Evolutionary conservation across 2,888 invertebrate species (phyloP), one percentile per base, ranked within the genome.

Genomic region (Dicycla oo): DNA sequence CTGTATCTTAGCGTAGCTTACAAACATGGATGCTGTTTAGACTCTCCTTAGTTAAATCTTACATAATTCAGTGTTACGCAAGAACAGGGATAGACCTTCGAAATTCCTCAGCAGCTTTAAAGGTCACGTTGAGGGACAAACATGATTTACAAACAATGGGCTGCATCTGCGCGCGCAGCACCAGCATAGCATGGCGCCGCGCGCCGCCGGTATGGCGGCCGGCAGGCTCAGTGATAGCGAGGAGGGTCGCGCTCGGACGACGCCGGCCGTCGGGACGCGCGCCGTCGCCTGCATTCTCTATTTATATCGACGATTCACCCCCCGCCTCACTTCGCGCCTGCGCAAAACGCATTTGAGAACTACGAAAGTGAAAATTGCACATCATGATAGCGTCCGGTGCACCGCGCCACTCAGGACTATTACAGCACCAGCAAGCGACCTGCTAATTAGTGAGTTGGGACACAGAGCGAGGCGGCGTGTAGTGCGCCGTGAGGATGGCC

Each of bases 331-430:
- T 87, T 87, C 91, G 90, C 95, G 95, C 95, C 91, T 92, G 95
- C 95, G 95, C 91, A 85, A 73, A 87, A 85, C 87, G 85, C 87
- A 89, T 88, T 88, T 90, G 83, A 90, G 88, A 91, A 93, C 88
- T 81, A 90, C 90, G 92, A 94, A 94, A 95, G 94, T 94, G 93
- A 94, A 94, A 95, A 94, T 93, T 94, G 93, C 94, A 94, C 93
- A 94, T 93, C 91, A 94, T 92, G 92, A 87, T 91, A 87, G 87
- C 86, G 86, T 73, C 86, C 88, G 85, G 88, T 91, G 88, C 89
- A 90, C 79, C 84, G 83, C 87, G 80, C 84, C 81, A 82, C 73
- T 73, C 79, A 84, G 81, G 78, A 86, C 73, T 77, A 81, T 84
- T 86, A 82, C 83, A 86, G 78, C 82, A 82, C 82, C 83, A 86